Conservation (phyloP, 2,797 vertebrate genomes). For the Melanotaenia trifasciata region DNA sequence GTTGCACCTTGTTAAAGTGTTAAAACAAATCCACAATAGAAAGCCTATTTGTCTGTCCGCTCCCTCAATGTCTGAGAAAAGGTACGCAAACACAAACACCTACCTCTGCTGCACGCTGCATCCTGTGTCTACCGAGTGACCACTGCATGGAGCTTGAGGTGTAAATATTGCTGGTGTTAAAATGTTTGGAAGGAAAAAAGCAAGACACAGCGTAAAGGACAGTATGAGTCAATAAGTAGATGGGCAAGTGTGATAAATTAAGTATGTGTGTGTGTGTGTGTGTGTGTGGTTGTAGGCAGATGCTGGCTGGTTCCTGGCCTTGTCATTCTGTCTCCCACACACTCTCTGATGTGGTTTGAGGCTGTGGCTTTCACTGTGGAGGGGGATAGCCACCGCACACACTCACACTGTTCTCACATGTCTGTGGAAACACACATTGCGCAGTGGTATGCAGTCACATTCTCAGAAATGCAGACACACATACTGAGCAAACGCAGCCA, state of each 20-base stretch:
- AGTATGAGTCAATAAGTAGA: constrained; percentile 63
- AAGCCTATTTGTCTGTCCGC: constrained; percentile 56
- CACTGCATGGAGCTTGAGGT: constrained; percentile 68
- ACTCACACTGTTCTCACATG: constrained; percentile 81
- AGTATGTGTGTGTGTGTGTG: constrained; percentile 50
- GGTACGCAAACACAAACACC: constrained; percentile 73
- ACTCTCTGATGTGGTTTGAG: constrained; percentile 80
- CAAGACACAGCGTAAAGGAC: constrained; percentile 32
- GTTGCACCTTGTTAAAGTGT: constrained; percentile 34
- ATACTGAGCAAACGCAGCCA: constrained; percentile 49
- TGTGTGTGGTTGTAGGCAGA: constrained; percentile 77
- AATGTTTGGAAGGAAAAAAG: constrained; percentile 24
- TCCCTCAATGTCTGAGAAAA: constrained; percentile 64
- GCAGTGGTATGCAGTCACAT: constrained; percentile 77
- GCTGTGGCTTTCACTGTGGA: constrained; percentile 78
- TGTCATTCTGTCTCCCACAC: constrained; percentile 82
- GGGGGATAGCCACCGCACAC: constrained; percentile 73
- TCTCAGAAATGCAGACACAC: constrained; percentile 74
- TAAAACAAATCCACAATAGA: constrained; percentile 62
- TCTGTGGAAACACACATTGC: constrained; percentile 80
- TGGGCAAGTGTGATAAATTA: constrained; percentile 65
- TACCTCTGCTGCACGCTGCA: constrained; percentile 57
- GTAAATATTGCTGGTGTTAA: constrained; percentile 62
- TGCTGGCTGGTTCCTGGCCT: constrained; percentile 80
- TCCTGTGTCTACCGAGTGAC: constrained; percentile 62